A percentile compares a stretch with the other conserved stretches of the same genome.
Evolutionary conservation across 2,797 vertebrate genomes (phyloP).

Genomic region (Thripadectes ignobilis): DNA sequence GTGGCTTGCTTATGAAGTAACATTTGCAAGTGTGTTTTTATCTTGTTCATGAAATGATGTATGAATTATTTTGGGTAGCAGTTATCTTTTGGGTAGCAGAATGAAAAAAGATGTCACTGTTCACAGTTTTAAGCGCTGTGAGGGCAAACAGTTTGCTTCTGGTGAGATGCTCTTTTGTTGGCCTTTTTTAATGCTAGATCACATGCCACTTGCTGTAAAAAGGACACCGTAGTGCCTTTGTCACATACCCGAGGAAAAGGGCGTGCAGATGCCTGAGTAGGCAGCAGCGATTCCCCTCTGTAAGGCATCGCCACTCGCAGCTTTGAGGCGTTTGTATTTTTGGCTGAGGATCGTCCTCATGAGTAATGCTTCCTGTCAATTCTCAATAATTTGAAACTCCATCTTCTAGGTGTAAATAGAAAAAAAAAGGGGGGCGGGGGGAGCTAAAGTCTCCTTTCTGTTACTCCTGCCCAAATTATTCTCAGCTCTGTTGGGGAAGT

Average conservation of each 20-base stretch:
- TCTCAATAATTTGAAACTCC: neutral
- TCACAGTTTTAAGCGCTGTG: neutral
- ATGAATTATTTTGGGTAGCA: neutral
- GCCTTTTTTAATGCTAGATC: neutral
- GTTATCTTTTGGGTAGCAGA: neutral
- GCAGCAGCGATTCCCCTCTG: neutral
- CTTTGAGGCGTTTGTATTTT: neutral
- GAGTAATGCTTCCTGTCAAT: neutral
- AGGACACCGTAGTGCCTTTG: neutral
- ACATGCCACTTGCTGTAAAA: neutral
- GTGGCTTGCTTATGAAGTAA: neutral
- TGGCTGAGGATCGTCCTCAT: neutral
- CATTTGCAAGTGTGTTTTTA: neutral
- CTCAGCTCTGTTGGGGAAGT: neutral
- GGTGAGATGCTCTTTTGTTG: neutral
- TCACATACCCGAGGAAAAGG: neutral
- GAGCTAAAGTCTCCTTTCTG: neutral
- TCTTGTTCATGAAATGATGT: neutral
- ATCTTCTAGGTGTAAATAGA: neutral
- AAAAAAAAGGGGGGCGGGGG: fast-evolving
- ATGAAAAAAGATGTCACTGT: neutral
- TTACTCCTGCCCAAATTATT: neutral
- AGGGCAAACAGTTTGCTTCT: neutral
- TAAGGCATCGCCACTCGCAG: neutral
- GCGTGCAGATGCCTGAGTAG: neutral